These are phyloP conservation scores for Hirundo rustica DNA, from an alignment of 2,797 vertebrate genomes.

Conservation along the genomic window DNA sequence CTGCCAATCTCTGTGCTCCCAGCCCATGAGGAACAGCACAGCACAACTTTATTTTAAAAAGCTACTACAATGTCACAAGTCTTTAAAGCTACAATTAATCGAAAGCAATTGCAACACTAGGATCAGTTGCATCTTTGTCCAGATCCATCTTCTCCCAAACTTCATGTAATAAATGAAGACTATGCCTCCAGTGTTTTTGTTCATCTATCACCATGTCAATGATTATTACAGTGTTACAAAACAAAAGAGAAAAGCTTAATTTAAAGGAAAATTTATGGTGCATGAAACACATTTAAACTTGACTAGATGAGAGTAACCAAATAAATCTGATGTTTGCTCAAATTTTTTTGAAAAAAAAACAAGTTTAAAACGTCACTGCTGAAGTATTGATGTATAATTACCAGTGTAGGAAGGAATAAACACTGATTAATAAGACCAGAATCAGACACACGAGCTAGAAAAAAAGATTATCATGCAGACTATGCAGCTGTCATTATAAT, in stretches of 20 bases:
- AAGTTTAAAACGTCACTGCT: not conserved
- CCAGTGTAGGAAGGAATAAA: not conserved
- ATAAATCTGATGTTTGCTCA: not conserved
- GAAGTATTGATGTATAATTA: not conserved
- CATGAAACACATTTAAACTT: not conserved
- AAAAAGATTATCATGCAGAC: not conserved
- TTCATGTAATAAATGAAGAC: constrained; percentile 17
- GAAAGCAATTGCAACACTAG: not conserved
- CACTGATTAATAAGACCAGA: not conserved
- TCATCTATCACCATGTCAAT: not conserved
- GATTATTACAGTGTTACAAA: not conserved
- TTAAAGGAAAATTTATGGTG: constrained; percentile 30
- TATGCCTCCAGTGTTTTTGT: not conserved
- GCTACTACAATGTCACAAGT: not conserved
- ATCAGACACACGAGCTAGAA: not conserved
- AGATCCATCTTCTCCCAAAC: not conserved
- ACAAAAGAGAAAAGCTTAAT: not conserved
- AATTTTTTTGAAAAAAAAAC: not conserved
- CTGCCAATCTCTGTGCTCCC: not conserved
- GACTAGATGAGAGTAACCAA: not conserved
- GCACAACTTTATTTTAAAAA: not conserved
- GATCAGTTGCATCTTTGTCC: not conserved
- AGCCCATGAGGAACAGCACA: accelerated
- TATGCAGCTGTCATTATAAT: not conserved
- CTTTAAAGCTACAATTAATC: not conserved